These are phyloP conservation scores for Cyrtorhinus lividipennis DNA, from an alignment of 1,140 invertebrate genomes.

Conservation along the genomic window DNA sequence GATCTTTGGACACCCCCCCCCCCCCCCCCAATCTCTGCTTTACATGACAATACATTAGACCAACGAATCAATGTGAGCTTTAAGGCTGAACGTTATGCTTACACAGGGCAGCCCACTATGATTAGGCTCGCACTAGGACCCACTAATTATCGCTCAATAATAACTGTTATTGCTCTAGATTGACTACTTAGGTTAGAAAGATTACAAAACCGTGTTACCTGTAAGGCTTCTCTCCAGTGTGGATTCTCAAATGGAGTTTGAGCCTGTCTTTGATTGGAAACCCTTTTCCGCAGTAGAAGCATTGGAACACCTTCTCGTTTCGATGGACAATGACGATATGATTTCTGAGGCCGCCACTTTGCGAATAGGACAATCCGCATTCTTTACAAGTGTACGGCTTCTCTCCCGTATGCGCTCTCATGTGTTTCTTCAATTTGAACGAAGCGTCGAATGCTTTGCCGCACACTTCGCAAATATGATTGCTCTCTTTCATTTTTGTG, in stretches of 20 bases:
- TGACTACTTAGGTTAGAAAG: no score
- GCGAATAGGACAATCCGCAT: constrained; percentile 26
- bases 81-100: no score
- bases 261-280: constrained; percentile 57
- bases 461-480: constrained; percentile 20
- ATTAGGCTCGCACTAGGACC: no score
- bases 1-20: no score
- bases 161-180: no score
- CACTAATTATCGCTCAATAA: no score
- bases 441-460: constrained; percentile 17
- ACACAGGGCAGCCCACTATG: no score
- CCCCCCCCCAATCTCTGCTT: no score
- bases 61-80: no score
- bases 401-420: constrained; percentile 29
- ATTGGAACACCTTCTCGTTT: constrained; percentile 22
- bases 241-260: constrained; percentile 45
- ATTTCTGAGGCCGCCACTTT: constrained; percentile 28
- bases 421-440: constrained; percentile 28
- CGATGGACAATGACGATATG: constrained; percentile 22
- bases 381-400: constrained; percentile 26
- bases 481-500: constrained; percentile 5
- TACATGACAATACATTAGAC: no score
- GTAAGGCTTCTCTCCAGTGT: constrained; percentile 69
- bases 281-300: constrained; percentile 39
- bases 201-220: constrained; percentile 47